Base-by-base conservation (phyloP, 2,888 invertebrate genomes). In the Balanococcus diminutus region DNA sequence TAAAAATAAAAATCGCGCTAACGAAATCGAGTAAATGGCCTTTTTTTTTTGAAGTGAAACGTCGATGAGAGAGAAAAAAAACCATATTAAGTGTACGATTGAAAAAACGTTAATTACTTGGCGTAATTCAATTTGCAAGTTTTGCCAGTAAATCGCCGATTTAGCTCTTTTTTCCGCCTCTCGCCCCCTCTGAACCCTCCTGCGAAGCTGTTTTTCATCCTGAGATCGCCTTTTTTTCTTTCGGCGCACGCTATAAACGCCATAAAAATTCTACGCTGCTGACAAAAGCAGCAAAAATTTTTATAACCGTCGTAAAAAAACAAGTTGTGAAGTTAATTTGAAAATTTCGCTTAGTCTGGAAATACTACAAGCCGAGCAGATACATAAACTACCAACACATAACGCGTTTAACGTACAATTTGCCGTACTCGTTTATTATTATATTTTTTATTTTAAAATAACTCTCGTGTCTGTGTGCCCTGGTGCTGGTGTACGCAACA, bases 1-100 rank as follows among this genome's bases (percentile, higher is more conserved):
- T 11, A 36, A 36, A 79, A 79, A 31, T 75, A 32, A 67, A 67
- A 67, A 67, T 67, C 67, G 11, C n/a, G 31, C 67, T 79, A 79
- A 79, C 75, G 75, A 79, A 79, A 79, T 79, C 32, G 19, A 79
- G 75, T 79, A 79, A 79, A 79, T 79, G 75, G 75, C 75, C 75
- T 79, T 79, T 36, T 36, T 36, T 36, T 79, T 2, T 67, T 14
- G 46, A n/a, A 19, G 75, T n/a, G 16, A 67, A 67, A 67, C 16
- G 67, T 67, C 67, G 67, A 67, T 28, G 19, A 1, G 56, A 56
- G 22, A 22, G 22, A 56, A 61, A 61, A 67, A 67, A 67, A 14
- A 67, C 67, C 16, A 28, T 67, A 16, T 67, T 67, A 67, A 67
- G 67, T 11, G 28, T 67, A 67, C 67, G 67, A 67, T 25, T 67